These are phyloP conservation scores for Empidonax alnorum DNA, from an alignment of 2,113 vertebrate genomes.

Conservation along the genomic window DNA sequence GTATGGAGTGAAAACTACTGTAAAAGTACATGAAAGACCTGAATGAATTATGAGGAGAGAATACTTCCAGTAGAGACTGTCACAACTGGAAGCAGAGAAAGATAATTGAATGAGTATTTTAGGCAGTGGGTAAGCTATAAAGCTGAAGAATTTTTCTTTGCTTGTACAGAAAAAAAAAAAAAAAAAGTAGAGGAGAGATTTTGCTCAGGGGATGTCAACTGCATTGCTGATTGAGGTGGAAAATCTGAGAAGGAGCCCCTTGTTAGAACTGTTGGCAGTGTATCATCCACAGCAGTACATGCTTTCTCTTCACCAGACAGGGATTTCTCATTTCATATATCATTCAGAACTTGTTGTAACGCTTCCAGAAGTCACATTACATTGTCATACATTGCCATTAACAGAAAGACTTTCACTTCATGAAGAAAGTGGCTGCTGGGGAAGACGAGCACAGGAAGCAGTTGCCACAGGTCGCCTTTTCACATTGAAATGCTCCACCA, in stretches of 20 bases:
- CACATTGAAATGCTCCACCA: not conserved
- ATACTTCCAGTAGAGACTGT: not conserved
- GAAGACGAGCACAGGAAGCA: not conserved
- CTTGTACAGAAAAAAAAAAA: not conserved
- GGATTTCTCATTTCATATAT: slow-evolving; percentile 48
- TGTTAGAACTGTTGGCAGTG: slow-evolving; percentile 40
- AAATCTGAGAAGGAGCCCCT: slow-evolving; percentile 47
- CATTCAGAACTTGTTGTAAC: slow-evolving; percentile 46
- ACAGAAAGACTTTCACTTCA: not conserved
- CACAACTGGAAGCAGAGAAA: not conserved
- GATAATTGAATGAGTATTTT: not conserved
- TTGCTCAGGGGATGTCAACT: slow-evolving; percentile 32
- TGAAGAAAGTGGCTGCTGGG: not conserved
- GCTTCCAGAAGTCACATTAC: slow-evolving; percentile 48
- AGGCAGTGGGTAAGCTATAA: not conserved
- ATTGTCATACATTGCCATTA: slow-evolving; percentile 16
- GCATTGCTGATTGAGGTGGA: slow-evolving; percentile 55
- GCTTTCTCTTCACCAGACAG: not conserved
- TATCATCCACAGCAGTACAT: not conserved
- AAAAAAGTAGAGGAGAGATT: not conserved
- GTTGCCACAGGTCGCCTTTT: not conserved
- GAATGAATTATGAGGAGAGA: not conserved
- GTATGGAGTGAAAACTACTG: not conserved
- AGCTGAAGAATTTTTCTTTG: not conserved
- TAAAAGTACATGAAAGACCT: not conserved